phyloP scores from a whole-genome alignment of 1,140 invertebrate species.

The Tribolium castaneum region DNA sequence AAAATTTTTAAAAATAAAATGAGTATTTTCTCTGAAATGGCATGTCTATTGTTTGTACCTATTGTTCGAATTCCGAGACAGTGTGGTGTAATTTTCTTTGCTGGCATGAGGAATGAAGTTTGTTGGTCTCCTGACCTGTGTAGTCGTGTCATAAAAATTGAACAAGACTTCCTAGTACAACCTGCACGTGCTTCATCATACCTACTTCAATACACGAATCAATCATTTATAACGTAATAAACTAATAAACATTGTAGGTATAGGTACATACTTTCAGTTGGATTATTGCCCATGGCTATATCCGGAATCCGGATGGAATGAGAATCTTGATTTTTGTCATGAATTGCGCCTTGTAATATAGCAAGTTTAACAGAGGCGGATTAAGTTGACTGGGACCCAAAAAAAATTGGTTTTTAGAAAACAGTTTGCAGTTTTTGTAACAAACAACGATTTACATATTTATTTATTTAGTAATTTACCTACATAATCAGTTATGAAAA shows the following conservation, averaged over 20 bases:
- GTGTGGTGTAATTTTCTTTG: conserved; percentile 33
- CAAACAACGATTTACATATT: too few relatives aligned
- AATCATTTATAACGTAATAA: conserved; percentile 43
- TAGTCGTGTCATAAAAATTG: conserved; percentile 42
- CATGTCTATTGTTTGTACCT: conserved; percentile 25
- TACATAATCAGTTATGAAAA: too few relatives aligned
- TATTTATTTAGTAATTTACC: too few relatives aligned
- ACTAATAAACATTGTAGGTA: conserved; percentile 35
- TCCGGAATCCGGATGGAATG: conserved; percentile 17
- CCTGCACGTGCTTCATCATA: conserved; percentile 41
- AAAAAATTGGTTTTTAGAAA: too few relatives aligned
- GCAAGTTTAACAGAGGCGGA: neutral
- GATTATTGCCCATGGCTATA: neutral
- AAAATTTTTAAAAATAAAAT: neutral
- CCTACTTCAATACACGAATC: conserved; percentile 39
- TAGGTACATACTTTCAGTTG: conserved; percentile 35
- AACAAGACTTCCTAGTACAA: conserved; percentile 43
- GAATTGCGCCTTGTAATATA: conserved; percentile 3
- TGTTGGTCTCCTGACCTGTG: conserved; percentile 40
- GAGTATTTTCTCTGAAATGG: conserved; percentile 10
- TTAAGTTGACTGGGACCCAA: too few relatives aligned
- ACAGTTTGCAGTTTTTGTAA: too few relatives aligned
- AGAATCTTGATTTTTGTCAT: conserved; percentile 13
- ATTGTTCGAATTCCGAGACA: conserved; percentile 9
- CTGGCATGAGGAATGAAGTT: conserved; percentile 42